Evolutionary conservation across 2,888 invertebrate species (phyloP).

Genomic region (Margaritifera margaritifera): DNA sequence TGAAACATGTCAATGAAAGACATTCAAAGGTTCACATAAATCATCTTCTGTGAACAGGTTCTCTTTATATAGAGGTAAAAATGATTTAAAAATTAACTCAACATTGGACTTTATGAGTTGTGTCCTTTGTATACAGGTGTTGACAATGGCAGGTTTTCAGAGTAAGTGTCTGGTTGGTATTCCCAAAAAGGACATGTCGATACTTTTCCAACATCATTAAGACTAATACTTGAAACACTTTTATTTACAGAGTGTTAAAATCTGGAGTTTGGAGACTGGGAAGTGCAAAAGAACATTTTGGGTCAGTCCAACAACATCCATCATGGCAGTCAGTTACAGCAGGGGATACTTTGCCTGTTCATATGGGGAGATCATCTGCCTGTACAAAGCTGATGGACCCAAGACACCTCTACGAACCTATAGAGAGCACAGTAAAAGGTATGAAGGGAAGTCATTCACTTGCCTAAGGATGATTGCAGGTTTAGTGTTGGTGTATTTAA

Average conservation of each 20-base stretch:
- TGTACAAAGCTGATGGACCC: conserved; percentile 55
- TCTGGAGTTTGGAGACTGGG: conserved; percentile 60
- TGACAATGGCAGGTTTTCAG: no score
- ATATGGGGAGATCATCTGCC: conserved; percentile 60
- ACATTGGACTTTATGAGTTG: no score
- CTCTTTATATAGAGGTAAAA: no score
- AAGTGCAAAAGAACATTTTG: conserved; percentile 56
- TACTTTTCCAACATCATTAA: no score
- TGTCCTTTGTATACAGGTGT: no score
- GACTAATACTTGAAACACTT: no score
- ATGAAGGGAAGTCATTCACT: conserved; percentile 5
- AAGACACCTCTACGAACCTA: conserved; percentile 56
- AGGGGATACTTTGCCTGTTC: conserved; percentile 63
- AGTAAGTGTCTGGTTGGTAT: no score
- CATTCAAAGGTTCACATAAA: no score
- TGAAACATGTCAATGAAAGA: no score
- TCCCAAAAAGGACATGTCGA: no score
- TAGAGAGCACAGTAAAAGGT: conserved; percentile 46
- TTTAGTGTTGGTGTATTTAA: neutral
- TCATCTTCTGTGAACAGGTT: no score
- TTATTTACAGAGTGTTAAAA: conserved; percentile 60
- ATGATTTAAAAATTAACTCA: no score
- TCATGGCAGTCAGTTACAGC: conserved; percentile 67
- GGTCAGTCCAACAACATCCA: conserved; percentile 59
- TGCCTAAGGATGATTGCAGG: neutral